These are phyloP conservation scores for Andrena bucephala DNA, from an alignment of 2,888 invertebrate species.

Conservation along the genomic window DNA sequence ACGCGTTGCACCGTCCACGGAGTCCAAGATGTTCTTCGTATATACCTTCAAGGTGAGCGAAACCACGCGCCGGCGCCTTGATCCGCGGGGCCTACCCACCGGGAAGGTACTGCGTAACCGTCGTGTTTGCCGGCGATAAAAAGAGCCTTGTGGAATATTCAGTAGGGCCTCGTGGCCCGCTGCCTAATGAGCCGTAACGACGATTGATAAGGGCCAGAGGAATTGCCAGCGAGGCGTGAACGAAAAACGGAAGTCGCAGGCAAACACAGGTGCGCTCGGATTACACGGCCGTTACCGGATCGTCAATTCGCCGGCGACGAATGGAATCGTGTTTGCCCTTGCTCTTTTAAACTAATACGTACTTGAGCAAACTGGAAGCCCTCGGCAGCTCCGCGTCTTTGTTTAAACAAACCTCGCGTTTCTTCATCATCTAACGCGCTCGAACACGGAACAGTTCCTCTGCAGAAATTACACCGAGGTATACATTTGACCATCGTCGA, in stretches of 20 bases:
- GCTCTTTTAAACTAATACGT: not conserved
- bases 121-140: constrained; percentile 16
- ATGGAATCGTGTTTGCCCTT: not conserved
- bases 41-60: constrained; percentile 91
- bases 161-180: not conserved
- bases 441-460: too few species aligned
- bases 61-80: not conserved
- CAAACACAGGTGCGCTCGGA: constrained; percentile 37
- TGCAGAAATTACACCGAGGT: too few species aligned
- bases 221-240: not conserved
- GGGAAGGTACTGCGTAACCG: not conserved
- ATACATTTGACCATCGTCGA: too few species aligned
- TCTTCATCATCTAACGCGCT: too few species aligned
- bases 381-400: not conserved
- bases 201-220: not conserved
- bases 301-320: not conserved
- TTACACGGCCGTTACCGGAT: not conserved
- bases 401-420: too few species aligned
- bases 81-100: not conserved
- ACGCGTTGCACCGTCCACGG: constrained; percentile 93
- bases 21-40: constrained; percentile 91
- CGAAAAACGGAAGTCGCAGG: not conserved
- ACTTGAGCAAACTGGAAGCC: not conserved
- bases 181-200: not conserved
- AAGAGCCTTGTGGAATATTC: not conserved